Evolutionary conservation across 2,797 vertebrate species (phyloP), one percentile per base, ranked within the genome.

Genomic region (Alca torda): DNA sequence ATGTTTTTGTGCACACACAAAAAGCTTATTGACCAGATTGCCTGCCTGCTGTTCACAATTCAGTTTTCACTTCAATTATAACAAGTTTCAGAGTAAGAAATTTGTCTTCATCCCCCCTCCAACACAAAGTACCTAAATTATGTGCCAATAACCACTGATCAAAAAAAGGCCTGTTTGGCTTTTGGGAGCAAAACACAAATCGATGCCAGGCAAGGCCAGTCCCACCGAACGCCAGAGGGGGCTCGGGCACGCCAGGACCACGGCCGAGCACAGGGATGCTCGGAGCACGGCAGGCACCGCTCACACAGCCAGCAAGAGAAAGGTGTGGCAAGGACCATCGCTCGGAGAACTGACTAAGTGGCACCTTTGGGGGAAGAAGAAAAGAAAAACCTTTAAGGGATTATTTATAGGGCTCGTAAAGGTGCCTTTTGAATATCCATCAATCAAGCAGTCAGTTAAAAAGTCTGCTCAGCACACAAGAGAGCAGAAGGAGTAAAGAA

Each of bases 391-490:
- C 54, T 60, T 68, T 80, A 83, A 89, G 53, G 50, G 75, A 81
- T 76, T 89, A 90, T 93, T 95, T 92, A 60, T 26, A 76, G 64
- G 89, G 82, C 76, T 94, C 73, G 74, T 82, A 94, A 96, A 95
- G 81, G 59, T 68, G 78, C 89, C 72, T 83, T 93, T 86, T 96
- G 90, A 94, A 86, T 86, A 94, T 51, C 87, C 89, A 97, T 94
- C 92, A 88, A 96, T 96, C 93, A 96, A 69, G 19, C 72, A 70
- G 90, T 77, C 91, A 93, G 76, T 13, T 83, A 78, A 77, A 92
- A 85, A 92, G 91, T 59, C 68, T 72, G 84, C 88, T 89, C 94
- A 86, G 94, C 93, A 91, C 78, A 91, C 74, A 25, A 28, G 89
- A 70, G 88, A 89, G 41, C 37, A 68, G 63, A 79, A 78, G 45